Conservation (phyloP, 2,888 invertebrate genomes). For the Drosophila barbarae region DNA sequence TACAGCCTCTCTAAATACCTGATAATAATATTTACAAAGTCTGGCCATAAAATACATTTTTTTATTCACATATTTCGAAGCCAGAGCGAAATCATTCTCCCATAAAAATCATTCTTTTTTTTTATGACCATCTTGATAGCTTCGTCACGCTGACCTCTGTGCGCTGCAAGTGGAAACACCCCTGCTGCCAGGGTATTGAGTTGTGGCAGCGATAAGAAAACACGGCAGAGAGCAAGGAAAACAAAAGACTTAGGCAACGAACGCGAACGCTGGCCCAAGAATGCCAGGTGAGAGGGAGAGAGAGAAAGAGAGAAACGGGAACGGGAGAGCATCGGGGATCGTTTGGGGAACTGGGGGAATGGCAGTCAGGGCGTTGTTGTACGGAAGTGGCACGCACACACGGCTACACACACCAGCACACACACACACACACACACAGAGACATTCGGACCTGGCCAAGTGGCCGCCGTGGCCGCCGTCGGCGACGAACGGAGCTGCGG, state of each 20-base stretch:
- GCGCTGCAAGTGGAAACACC: constrained; percentile 17
- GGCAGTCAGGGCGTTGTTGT: constrained; percentile 44
- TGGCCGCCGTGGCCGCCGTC: constrained; percentile 40
- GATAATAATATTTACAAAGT: no score
- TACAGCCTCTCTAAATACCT: no score
- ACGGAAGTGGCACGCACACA: constrained; percentile 67
- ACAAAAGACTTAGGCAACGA: constrained; percentile 71
- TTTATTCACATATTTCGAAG: neutral
- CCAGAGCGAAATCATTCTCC: constrained; percentile 7
- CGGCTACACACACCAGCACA: constrained; percentile 15
- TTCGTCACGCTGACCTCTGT: constrained; percentile 17
- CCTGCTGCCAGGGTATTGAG: constrained; percentile 17
- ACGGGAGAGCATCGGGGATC: constrained; percentile 6
- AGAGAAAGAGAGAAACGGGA: constrained; percentile 2
- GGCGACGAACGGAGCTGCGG: constrained; percentile 35
- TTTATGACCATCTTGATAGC: constrained; percentile 10
- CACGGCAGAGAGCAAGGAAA: constrained; percentile 32
- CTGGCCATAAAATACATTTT: neutral
- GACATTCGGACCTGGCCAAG: constrained; percentile 39
- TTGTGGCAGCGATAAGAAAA: constrained; percentile 30
- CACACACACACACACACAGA: constrained; percentile 12
- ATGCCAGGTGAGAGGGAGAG: neutral
- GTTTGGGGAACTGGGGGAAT: constrained; percentile 24
- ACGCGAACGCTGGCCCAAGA: constrained; percentile 52
- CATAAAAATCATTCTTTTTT: constrained; percentile 11